A percentile compares a stretch with the other conserved stretches of the same genome.
These are phyloP conservation scores for Tenualosa ilisha DNA, from an alignment of 2,797 vertebrate species.

Conservation along the genomic window DNA sequence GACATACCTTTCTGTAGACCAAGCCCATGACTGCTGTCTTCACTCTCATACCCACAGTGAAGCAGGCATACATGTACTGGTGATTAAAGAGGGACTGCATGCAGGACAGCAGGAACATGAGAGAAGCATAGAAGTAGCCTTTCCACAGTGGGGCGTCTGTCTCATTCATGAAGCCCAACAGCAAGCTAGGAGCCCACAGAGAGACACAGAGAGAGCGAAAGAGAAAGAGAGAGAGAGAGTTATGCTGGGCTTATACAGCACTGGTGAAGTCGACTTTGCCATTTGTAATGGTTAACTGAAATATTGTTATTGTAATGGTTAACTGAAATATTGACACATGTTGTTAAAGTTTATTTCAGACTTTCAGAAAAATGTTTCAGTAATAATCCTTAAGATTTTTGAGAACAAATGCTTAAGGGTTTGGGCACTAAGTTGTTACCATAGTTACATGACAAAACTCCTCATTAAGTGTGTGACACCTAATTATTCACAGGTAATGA, in stretches of 20 bases:
- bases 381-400: neutral
- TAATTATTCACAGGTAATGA: conserved; percentile 2
- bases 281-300: neutral
- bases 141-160: conserved; percentile 82
- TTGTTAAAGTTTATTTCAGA: neutral
- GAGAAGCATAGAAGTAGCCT: conserved; percentile 84
- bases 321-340: neutral
- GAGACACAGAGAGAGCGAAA: neutral
- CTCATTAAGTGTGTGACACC: neutral
- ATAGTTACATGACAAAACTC: conserved; percentile 3
- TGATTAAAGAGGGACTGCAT: conserved; percentile 92
- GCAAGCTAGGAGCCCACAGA: conserved; percentile 73
- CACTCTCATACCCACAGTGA: conserved; percentile 88
- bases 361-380: neutral
- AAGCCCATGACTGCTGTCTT: conserved; percentile 89
- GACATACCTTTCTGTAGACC: conserved; percentile 91
- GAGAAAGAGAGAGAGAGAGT: neutral
- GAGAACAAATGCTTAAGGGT: neutral
- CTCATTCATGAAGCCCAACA: conserved; percentile 85
- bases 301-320: neutral
- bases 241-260: neutral
- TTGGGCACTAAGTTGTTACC: neutral
- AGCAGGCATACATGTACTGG: conserved; percentile 87
- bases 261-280: neutral
- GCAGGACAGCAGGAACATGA: conserved; percentile 87